These are phyloP conservation scores for Sebastes diaconus DNA, from an alignment of 2,797 vertebrate genomes.

Conservation along the genomic window DNA sequence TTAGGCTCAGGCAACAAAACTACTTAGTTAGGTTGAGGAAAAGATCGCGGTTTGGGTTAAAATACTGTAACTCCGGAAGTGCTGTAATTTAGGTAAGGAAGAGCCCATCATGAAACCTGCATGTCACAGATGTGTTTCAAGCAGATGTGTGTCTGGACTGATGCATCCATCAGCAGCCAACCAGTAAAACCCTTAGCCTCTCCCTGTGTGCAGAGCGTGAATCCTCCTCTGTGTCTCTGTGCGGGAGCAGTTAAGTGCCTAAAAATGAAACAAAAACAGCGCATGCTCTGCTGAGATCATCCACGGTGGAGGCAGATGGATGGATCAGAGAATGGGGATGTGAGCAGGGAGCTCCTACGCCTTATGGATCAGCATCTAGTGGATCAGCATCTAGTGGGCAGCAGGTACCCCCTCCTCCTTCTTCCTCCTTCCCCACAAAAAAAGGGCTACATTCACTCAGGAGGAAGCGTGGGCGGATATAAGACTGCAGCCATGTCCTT, in stretches of 20 bases:
- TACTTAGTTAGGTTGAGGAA: too few relatives aligned
- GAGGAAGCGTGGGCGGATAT: conserved; percentile 70
- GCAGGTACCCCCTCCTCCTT: conserved; percentile 33
- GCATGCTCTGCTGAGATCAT: conserved; percentile 51
- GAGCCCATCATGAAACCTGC: not conserved
- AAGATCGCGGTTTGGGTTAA: too few relatives aligned
- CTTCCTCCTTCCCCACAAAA: not conserved
- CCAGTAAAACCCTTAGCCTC: conserved; percentile 8
- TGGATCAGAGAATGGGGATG: conserved; percentile 61
- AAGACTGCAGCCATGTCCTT: conserved; percentile 65
- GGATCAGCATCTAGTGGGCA: conserved; percentile 75
- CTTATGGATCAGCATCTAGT: conserved; percentile 71
- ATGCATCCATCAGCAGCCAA: conserved; percentile 1
- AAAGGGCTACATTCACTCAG: conserved; percentile 49
- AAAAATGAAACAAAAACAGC: conserved; percentile 53
- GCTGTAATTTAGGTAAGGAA: not conserved
- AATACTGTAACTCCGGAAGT: too few relatives aligned
- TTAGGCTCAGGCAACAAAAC: too few relatives aligned
- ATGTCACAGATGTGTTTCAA: not conserved
- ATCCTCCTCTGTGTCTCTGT: conserved; percentile 42
- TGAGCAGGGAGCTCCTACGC: conserved; percentile 70
- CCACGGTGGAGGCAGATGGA: conserved; percentile 64
- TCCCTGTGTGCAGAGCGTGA: conserved; percentile 5
- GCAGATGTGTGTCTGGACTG: not conserved
- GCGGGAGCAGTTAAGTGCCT: conserved; percentile 25